phyloP scores from a whole-genome alignment of 2,113 vertebrate species.

The Tauraco erythrolophus region DNA sequence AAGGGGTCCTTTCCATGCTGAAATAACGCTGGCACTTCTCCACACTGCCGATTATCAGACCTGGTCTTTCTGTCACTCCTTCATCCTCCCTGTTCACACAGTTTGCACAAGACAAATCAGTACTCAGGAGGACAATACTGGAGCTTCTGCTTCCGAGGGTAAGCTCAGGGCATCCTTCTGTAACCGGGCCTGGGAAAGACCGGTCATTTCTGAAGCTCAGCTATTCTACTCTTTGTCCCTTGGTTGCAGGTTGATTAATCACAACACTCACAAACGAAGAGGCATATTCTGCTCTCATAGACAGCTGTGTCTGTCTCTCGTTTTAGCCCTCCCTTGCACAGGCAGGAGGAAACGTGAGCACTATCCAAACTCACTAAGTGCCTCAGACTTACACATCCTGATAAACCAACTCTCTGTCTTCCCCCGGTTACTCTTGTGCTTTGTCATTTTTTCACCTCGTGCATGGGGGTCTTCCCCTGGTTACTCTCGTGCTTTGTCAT shows the following conservation, averaged over 20 bases:
- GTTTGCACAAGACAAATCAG: background rate
- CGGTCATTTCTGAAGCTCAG: background rate
- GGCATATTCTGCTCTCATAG: background rate
- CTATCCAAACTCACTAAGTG: background rate
- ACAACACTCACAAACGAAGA: background rate
- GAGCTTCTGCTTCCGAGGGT: background rate
- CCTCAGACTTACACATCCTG: background rate
- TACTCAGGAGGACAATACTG: background rate
- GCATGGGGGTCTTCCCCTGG: background rate
- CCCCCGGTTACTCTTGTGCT: no score
- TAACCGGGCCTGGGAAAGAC: background rate
- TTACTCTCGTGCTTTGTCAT: no score
- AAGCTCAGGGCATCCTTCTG: background rate
- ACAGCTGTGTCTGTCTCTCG: background rate
- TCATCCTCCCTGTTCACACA: background rate
- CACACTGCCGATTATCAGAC: background rate
- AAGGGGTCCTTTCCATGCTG: background rate
- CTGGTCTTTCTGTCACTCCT: background rate
- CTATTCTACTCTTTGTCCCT: background rate
- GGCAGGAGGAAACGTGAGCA: background rate
- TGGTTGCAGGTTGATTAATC: background rate
- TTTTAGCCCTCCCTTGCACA: background rate
- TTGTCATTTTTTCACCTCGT: background rate
- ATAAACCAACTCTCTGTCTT: background rate
- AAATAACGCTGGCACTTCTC: background rate